Evolutionary conservation across 2,113 vertebrate species (phyloP).

Genomic region (Zapornia atra): DNA sequence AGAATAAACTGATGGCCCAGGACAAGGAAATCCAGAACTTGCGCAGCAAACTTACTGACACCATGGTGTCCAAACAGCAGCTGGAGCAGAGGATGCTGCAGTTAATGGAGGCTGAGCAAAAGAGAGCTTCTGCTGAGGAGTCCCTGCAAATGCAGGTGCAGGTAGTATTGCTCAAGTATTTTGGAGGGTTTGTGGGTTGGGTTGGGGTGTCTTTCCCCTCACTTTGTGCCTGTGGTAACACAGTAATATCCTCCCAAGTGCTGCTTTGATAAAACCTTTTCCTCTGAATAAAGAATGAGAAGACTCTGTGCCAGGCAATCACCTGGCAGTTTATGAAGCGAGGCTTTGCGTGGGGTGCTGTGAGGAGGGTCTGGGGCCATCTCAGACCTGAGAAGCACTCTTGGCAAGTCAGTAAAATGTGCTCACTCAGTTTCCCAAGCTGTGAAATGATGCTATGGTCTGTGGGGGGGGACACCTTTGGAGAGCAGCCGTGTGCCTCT

Average conservation of each 20-base stretch:
- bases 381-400: neutral
- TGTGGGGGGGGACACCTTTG: neutral
- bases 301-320: neutral
- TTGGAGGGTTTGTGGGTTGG: neutral
- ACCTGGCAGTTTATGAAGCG: neutral
- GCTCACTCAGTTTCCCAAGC: neutral
- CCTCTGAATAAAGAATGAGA: neutral
- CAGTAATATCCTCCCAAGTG: neutral
- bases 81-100: slow-evolving; percentile 91
- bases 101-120: slow-evolving; percentile 89
- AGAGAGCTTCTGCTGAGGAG: slow-evolving; percentile 85
- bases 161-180: slow-evolving; percentile 63
- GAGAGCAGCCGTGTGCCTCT: neutral
- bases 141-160: slow-evolving; percentile 84
- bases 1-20: slow-evolving; percentile 86
- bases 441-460: neutral
- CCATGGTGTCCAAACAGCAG: slow-evolving; percentile 90
- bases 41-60: slow-evolving; percentile 91
- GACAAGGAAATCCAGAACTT: slow-evolving; percentile 95
- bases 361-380: neutral
- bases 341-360: neutral
- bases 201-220: neutral
- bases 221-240: neutral
- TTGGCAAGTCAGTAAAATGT: neutral
- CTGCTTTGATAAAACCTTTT: neutral